Percentiles rank a stretch among this genome's conserved stretches.
Evolutionary conservation across 2,888 invertebrate species (phyloP).

Genomic region (Drosophila meridiana): DNA sequence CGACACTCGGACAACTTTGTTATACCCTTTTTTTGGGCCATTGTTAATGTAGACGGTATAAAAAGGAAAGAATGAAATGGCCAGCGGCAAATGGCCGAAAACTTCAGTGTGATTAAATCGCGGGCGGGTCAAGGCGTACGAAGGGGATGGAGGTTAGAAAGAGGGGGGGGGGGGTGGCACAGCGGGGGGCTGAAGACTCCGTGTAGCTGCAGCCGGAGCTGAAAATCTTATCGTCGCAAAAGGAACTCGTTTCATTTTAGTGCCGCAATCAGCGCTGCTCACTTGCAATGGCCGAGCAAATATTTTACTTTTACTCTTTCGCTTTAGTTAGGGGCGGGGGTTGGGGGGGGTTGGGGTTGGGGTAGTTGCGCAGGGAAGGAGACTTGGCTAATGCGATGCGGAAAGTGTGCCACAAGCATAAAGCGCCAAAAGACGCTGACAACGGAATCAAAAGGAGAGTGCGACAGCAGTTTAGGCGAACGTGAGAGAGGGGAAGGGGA

Average conservation of each 20-base stretch:
- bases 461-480: constrained; percentile 21
- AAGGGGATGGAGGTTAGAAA: background rate
- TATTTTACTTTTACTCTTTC: constrained; percentile 79
- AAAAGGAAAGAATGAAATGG: constrained; percentile 39
- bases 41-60: constrained; percentile 10
- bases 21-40: constrained; percentile 13
- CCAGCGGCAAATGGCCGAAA: constrained; percentile 58
- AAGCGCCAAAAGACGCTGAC: constrained; percentile 69
- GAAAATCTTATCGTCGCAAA: constrained; percentile 70
- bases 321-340: constrained; percentile 16
- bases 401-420: constrained; percentile 72
- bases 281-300: constrained; percentile 78
- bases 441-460: constrained; percentile 65
- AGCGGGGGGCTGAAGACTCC: background rate
- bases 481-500: background rate
- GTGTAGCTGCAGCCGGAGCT: constrained; percentile 12
- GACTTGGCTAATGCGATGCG: constrained; percentile 63
- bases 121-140: background rate
- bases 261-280: constrained; percentile 78
- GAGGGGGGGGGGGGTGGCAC: background rate
- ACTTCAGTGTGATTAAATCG: constrained; percentile 71
- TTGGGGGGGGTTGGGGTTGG: background rate
- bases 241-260: constrained; percentile 75
- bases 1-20: background rate
- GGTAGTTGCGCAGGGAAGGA: background rate